These are phyloP conservation scores for Acropora tenuis DNA, from an alignment of 64 coral and sea anemone species.

Conservation along the genomic window DNA sequence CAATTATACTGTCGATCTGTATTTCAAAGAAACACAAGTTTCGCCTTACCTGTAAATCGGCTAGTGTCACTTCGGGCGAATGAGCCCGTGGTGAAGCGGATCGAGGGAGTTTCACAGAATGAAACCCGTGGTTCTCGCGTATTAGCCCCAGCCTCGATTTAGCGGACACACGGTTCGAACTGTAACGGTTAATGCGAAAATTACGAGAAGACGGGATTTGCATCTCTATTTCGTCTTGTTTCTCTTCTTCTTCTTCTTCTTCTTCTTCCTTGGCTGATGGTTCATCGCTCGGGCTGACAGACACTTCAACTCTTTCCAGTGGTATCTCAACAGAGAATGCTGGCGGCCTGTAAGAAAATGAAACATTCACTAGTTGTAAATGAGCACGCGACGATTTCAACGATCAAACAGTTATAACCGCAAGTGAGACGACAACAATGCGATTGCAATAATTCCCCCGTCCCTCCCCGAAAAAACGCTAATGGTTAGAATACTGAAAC, in stretches of 20 bases:
- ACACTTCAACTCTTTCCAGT: neutral
- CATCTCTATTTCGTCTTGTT: neutral
- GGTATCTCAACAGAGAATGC: neutral
- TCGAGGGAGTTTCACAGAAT: conserved; percentile 34
- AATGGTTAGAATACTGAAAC: no score
- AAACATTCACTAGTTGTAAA: neutral
- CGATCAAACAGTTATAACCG: no score
- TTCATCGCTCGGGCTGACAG: neutral
- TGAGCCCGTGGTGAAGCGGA: neutral
- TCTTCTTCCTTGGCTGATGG: neutral
- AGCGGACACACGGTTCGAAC: neutral
- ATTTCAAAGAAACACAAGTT: no score
- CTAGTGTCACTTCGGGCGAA: neutral
- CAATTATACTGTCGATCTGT: no score
- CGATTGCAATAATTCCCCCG: no score
- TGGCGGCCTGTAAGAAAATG: neutral
- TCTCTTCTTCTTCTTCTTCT: neutral
- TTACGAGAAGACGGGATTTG: neutral
- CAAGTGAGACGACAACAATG: no score
- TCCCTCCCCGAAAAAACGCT: no score
- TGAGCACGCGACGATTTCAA: no score
- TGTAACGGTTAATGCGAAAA: neutral
- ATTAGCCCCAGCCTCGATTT: conserved; percentile 35
- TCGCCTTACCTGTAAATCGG: neutral
- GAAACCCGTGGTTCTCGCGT: conserved; percentile 19